Evolutionary conservation across 2,113 vertebrate species (phyloP).

Genomic region (Neolamprologus longior): DNA sequence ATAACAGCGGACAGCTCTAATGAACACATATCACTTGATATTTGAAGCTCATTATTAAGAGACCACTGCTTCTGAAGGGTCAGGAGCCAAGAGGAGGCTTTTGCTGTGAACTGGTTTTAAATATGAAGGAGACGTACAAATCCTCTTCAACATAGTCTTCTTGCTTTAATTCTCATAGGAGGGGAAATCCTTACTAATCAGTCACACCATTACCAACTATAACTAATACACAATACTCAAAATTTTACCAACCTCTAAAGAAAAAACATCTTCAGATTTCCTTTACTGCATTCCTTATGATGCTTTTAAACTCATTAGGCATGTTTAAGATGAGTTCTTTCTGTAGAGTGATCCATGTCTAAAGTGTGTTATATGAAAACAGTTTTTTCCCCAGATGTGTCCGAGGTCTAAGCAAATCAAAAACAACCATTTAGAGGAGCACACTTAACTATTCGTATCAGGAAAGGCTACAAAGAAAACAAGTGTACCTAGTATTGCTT

Average conservation of each 20-base stretch:
- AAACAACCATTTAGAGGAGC: not conserved
- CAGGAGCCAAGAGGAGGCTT: not conserved
- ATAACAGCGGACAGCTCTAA: not conserved
- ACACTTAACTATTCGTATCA: not conserved
- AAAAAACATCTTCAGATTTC: not conserved
- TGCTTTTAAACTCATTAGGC: not conserved
- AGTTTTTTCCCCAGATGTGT: not conserved
- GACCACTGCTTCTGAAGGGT: not conserved
- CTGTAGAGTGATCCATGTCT: not conserved
- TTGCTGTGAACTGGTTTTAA: not conserved
- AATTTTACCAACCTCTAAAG: not conserved
- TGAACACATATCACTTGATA: slow-evolving; percentile 2
- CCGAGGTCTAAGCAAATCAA: not conserved
- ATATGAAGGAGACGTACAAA: not conserved
- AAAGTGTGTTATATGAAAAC: not conserved
- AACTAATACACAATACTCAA: not conserved
- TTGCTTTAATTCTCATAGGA: not conserved
- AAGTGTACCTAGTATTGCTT: not conserved
- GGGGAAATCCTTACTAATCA: not conserved
- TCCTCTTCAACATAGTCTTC: not conserved
- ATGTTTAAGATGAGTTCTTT: not conserved
- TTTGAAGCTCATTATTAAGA: not conserved
- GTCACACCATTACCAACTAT: not conserved
- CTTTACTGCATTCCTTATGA: not conserved
- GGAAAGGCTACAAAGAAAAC: not conserved